Conservation (phyloP, 2,888 invertebrate genomes). For the Mamestra brassicae region DNA sequence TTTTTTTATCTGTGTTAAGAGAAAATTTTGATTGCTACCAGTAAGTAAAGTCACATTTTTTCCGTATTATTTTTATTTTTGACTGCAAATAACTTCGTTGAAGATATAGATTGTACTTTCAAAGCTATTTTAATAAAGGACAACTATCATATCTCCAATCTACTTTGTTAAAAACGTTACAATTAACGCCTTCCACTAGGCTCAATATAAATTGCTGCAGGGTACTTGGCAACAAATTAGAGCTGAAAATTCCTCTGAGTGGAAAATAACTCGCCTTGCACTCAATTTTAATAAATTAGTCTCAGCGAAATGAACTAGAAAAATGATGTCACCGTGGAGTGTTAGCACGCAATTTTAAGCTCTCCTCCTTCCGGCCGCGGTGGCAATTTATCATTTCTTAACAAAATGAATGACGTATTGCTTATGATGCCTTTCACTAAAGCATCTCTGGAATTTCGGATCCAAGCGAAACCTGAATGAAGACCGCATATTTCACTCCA, state of each 20-base stretch:
- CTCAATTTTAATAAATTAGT: constrained; percentile 67
- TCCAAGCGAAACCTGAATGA: constrained; percentile 53
- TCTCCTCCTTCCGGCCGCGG: constrained; percentile 50
- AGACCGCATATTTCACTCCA: constrained; percentile 56
- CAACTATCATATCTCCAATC: neutral
- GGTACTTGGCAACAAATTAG: constrained; percentile 53
- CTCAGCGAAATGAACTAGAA: constrained; percentile 71
- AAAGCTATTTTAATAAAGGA: constrained; percentile 1
- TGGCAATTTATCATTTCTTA: constrained; percentile 74
- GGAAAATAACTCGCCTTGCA: constrained; percentile 58
- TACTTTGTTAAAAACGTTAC: constrained; percentile 11
- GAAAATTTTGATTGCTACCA: constrained; percentile 12
- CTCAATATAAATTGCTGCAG: constrained; percentile 37
- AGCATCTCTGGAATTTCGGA: constrained; percentile 66
- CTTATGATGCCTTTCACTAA: constrained; percentile 63
- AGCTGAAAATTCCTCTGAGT: constrained; percentile 50
- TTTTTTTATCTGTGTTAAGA: constrained; percentile 3
- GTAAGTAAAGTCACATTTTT: neutral
- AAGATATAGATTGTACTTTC: neutral
- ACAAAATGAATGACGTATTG: constrained; percentile 72
- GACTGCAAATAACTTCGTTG: neutral
- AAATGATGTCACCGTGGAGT: constrained; percentile 69
- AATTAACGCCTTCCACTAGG: constrained; percentile 23
- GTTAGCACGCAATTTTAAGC: constrained; percentile 71
- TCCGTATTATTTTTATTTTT: neutral